phyloP scores from a whole-genome alignment of 2,113 vertebrate species.

The Salvelinus alpinus region DNA sequence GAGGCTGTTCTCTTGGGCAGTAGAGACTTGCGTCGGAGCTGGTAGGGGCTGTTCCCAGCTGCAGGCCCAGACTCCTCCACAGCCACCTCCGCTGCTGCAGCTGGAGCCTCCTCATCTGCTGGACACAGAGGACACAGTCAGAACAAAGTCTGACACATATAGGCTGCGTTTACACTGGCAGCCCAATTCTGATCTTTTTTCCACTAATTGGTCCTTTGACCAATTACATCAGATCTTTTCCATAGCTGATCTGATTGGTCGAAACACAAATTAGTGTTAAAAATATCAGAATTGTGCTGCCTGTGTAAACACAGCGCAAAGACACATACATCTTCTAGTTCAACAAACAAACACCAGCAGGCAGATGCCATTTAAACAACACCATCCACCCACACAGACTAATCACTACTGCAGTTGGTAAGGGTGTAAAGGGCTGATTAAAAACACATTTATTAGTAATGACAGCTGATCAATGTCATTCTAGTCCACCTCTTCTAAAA shows the following conservation, averaged over 20 bases:
- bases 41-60: slow-evolving; percentile 99
- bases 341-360: not conserved
- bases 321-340: not conserved
- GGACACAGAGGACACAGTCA: slow-evolving; percentile 21
- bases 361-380: not conserved
- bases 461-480: not conserved
- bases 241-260: too few species aligned
- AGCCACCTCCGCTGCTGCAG: slow-evolving; percentile 92
- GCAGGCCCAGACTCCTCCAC: slow-evolving; percentile 99
- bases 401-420: not conserved
- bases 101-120: slow-evolving; percentile 97
- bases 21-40: slow-evolving; percentile 98
- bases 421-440: not conserved
- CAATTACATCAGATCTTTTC: too few species aligned
- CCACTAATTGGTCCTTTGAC: too few species aligned
- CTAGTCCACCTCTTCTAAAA: too few species aligned
- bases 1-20: slow-evolving; percentile 98
- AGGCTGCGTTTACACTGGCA: too few species aligned
- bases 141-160: not conserved
- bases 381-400: not conserved
- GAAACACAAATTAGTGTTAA: too few species aligned
- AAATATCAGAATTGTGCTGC: too few species aligned
- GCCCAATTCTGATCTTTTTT: too few species aligned
- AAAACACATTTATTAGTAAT: not conserved
- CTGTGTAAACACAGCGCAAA: too few species aligned